These are phyloP conservation scores for Conger conger DNA, from an alignment of 2,113 vertebrate genomes.

Conservation along the genomic window DNA sequence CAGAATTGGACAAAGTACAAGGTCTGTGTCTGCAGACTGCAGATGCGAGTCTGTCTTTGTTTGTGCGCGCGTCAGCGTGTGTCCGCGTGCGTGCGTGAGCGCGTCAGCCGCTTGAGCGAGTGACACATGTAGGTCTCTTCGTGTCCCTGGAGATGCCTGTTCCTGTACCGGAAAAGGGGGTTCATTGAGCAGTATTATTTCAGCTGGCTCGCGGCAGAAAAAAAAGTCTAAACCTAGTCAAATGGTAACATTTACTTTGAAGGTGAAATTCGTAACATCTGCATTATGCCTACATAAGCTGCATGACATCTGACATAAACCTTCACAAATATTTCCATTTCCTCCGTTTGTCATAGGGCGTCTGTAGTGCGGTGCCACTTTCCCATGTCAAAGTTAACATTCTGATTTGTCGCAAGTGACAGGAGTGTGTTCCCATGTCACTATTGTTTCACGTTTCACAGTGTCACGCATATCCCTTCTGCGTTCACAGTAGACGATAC, in stretches of 20 bases:
- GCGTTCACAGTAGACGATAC: not conserved
- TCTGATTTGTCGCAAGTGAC: not conserved
- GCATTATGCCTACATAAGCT: not conserved
- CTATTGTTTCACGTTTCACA: not conserved
- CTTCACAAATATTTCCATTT: not conserved
- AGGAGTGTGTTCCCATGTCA: not conserved
- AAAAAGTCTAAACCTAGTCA: not conserved
- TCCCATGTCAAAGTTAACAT: not conserved
- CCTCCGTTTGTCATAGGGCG: not conserved
- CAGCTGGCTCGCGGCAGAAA: not conserved
- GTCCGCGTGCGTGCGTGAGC: not conserved
- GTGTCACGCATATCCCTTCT: not conserved
- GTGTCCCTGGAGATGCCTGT: not conserved
- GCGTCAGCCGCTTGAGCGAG: not conserved
- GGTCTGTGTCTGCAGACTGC: constrained; percentile 33
- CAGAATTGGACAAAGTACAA: constrained; percentile 47
- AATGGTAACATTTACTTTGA: not conserved
- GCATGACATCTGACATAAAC: not conserved
- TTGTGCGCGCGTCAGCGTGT: not conserved
- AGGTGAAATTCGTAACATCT: not conserved
- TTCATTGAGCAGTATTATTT: not conserved
- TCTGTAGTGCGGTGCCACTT: not conserved
- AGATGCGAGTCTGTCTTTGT: constrained; percentile 18
- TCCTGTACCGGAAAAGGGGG: not conserved
- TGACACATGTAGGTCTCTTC: not conserved